phyloP scores from a whole-genome alignment of 2,888 invertebrate species.

The Mythimna lalbum region DNA sequence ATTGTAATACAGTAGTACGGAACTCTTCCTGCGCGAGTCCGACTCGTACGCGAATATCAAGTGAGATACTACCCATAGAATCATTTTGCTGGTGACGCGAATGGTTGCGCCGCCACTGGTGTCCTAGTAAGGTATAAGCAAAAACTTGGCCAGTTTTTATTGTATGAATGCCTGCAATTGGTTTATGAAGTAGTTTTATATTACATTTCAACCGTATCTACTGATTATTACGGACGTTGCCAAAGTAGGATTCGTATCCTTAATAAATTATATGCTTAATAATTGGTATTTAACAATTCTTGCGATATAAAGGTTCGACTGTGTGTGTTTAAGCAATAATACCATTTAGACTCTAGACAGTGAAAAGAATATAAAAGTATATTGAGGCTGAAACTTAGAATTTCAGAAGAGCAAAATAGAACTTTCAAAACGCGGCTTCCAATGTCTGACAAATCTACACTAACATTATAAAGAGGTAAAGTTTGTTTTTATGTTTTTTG shows the following conservation, averaged over 20 bases:
- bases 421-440: not conserved
- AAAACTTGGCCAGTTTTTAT: not conserved
- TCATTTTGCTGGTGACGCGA: too few relatives aligned
- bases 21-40: too few relatives aligned
- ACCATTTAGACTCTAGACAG: not conserved
- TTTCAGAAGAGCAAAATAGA: not conserved
- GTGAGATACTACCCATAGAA: too few relatives aligned
- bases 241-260: conserved; percentile 2
- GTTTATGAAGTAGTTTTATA: conserved; percentile 11
- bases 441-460: not conserved
- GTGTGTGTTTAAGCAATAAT: not conserved
- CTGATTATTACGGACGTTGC: conserved; percentile 11
- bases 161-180: conserved; percentile 20
- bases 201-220: conserved; percentile 19
- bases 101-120: too few relatives aligned
- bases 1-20: too few relatives aligned
- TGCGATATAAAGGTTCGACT: not conserved
- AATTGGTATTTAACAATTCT: not conserved
- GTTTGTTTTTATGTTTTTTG: too few relatives aligned
- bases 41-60: too few relatives aligned
- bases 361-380: not conserved
- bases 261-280: not conserved
- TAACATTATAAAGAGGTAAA: too few relatives aligned
- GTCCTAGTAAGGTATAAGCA: too few relatives aligned
- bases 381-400: not conserved